Conservation (phyloP, 2,113 vertebrate species). For the Delphinus delphis region DNA sequence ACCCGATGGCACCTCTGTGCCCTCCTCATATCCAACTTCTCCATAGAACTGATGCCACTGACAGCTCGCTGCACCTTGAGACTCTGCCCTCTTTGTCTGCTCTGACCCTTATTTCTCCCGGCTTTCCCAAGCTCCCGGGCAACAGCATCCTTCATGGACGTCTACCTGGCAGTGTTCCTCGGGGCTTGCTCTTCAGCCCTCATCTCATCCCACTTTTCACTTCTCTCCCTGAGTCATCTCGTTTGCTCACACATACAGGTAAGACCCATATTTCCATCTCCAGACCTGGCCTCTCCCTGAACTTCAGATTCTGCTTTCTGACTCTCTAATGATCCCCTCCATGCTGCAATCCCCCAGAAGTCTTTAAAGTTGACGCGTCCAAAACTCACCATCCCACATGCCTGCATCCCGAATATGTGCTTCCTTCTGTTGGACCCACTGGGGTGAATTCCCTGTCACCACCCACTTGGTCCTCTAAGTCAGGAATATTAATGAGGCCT, state of each 20-base stretch:
- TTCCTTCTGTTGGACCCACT: not conserved
- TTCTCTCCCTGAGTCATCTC: not conserved
- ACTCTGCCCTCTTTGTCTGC: not conserved
- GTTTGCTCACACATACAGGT: not conserved
- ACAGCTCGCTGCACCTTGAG: not conserved
- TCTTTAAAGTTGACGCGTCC: not conserved
- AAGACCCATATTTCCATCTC: not conserved
- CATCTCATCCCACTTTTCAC: not conserved
- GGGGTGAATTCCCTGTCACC: not conserved
- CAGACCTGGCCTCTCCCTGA: not conserved
- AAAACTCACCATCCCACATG: not conserved
- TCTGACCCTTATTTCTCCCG: not conserved
- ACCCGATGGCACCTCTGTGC: not conserved
- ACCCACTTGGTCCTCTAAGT: not conserved
- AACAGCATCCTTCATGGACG: not conserved
- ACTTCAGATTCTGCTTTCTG: not conserved
- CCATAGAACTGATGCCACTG: rapidly evolving
- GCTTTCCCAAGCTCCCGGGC: not conserved
- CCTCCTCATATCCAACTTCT: not conserved
- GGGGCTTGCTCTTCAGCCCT: not conserved
- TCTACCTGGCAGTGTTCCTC: not conserved
- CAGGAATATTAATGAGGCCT: not conserved
- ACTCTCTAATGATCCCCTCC: not conserved
- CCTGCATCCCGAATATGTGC: not conserved
- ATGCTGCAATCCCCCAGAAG: not conserved